A percentile compares a stretch with the other conserved stretches of the same genome.
phyloP scores from a whole-genome alignment of 2,113 vertebrate species.

The Antechinus stuartii region DNA sequence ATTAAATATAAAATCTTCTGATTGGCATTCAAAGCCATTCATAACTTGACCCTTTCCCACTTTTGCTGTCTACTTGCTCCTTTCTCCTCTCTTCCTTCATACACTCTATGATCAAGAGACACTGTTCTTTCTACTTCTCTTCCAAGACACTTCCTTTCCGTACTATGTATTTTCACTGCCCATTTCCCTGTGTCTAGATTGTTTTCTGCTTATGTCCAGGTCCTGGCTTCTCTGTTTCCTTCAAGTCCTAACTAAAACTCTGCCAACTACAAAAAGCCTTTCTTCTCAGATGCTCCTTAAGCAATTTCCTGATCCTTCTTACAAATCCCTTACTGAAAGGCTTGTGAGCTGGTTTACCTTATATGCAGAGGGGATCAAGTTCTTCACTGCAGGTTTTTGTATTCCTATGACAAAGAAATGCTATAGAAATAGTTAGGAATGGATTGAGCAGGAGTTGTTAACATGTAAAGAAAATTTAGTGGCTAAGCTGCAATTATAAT shows the following conservation, averaged over 20 bases:
- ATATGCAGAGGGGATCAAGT: not conserved
- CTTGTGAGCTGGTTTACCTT: not conserved
- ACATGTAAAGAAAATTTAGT: not conserved
- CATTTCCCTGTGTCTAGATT: not conserved
- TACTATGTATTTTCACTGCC: not conserved
- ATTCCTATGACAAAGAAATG: not conserved
- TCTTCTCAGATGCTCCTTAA: not conserved
- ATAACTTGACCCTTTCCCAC: too few relatives aligned
- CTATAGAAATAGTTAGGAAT: not conserved
- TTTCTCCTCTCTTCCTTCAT: not conserved
- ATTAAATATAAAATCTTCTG: not conserved
- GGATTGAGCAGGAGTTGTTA: not conserved
- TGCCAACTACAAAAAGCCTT: not conserved
- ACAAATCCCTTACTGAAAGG: not conserved
- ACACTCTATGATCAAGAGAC: not conserved
- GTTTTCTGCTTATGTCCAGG: not conserved
- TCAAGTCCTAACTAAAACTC: not conserved
- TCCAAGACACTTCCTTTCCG: not conserved
- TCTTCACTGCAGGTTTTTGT: not conserved
- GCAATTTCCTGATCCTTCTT: not conserved
- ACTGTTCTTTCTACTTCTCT: not conserved
- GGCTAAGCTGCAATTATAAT: not conserved
- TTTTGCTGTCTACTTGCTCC: not conserved
- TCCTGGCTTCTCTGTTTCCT: not conserved
- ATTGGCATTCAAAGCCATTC: too few relatives aligned